Evolutionary conservation across 1,140 invertebrate genomes (phyloP), one percentile per base, ranked within the genome.

Genomic region (Calephelis virginiensis): DNA sequence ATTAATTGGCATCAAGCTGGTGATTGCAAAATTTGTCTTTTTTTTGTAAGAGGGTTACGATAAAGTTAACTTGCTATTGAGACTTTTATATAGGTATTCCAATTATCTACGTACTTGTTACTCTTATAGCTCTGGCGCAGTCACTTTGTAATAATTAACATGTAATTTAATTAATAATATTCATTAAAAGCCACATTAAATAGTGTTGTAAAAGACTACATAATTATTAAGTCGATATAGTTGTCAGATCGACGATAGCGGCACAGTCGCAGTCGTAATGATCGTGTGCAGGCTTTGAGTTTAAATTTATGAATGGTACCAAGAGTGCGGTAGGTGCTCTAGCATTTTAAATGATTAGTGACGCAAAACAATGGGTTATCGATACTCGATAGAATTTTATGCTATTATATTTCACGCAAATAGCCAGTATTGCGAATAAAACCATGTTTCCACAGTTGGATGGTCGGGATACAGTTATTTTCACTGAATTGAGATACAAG

Each of bases 221-320:
- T 70, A 68, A 75, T 72, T 46, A 70, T 78, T 74, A 75, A 74
- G 75, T 73, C 73, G 72, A 77, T 77, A 72, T 71, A 76, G 67
- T 77, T 71, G 66, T 76, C 53, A 63, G 64, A 68, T 73, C 63
- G 62, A 71, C 64, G 72, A 76, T 78, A 75, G 75, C 73, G 66
- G 65, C 70, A 64, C 66, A 68, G 68, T 75, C 73, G 74, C 28
- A 28, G 28, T 43, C 40, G 40, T 84, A 84, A 83, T 82, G 79
- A 80, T 80, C 70, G 53, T 56, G 53, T 56, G 53, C 53, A 50
- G 63, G 62, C 50, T 49, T 65, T 60, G 69, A 66, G 63, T 56
- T 67, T 66, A 74, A 76, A 76, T 81, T 85, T 88, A 88, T 85
- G 78, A 83, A 81, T 81, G 80, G 73, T 67, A 74, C 71, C 64